Evolutionary conservation across 2,797 vertebrate genomes (phyloP), one percentile per base, ranked within the genome.

Genomic region (Rhinophrynus dorsalis): DNA sequence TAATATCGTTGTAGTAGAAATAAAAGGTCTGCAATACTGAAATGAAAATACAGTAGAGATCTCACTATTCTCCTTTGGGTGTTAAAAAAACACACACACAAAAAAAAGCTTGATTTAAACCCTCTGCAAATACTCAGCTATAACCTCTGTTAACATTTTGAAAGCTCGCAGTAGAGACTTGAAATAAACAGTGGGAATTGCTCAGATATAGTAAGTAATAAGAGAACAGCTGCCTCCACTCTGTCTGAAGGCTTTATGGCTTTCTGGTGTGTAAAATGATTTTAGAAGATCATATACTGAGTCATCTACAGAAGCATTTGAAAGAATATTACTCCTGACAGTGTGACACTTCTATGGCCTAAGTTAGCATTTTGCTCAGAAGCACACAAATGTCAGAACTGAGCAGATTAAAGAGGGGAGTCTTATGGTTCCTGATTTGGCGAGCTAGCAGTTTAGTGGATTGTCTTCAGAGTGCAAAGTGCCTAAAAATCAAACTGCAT

Each of bases 251-350:
- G 63, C 71, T 81, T 81, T 70, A 66, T 78, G 65, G 73, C 48
- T 82, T 80, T 79, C 57, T 80, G 84, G 76, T 85, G 75, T 80
- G 81, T 81, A 76, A 86, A 84, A 82, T 76, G 45, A 79, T 80
- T 77, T 68, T 33, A 30, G 66, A 67, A 5, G 60, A 67, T 79
- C 67, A 58, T 23, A 63, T 59, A 57, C 40, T 64, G 72, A 84
- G 50, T 77, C 63, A 79, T 70, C 79, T 81, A 75, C 54, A 57
- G 67, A 57, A 70, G 77, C 47, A 67, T 70, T 77, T 80, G 45
- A 69, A 75, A 73, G 59, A 65, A 9, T 63, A 74, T 83, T 65
- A 61, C 70, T 80, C 80, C 74, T 83, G 82, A 83, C 63, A 38
- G 67, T 69, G 62, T 78, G 78, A 77, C 68, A 67, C 82, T 80